These are phyloP conservation scores for Puma concolor DNA, from an alignment of 2,113 vertebrate species.

Conservation along the genomic window DNA sequence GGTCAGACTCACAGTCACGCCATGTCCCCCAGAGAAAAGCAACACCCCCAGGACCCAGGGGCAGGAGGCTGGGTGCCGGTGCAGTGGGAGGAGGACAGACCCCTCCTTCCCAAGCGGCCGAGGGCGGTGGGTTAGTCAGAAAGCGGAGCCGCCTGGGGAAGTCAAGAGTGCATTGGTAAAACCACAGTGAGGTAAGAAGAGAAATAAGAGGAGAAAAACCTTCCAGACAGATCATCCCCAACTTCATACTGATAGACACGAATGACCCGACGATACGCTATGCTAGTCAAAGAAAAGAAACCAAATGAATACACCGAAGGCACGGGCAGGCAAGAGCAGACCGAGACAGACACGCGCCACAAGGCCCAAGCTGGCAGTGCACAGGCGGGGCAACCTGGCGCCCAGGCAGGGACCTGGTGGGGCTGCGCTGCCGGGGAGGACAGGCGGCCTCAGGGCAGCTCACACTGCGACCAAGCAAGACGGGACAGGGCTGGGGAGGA, in stretches of 20 bases:
- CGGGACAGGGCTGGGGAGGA: constrained; percentile 48
- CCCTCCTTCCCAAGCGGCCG: constrained; percentile 76
- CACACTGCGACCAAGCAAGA: not conserved
- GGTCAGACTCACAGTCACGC: constrained; percentile 71
- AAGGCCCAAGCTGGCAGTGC: constrained; percentile 74
- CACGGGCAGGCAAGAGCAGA: constrained; percentile 73
- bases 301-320: constrained; percentile 85
- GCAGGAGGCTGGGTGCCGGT: constrained; percentile 75
- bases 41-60: constrained; percentile 40
- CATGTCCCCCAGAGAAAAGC: constrained; percentile 63
- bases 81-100: constrained; percentile 51
- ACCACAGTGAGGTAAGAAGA: constrained; percentile 88
- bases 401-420: not conserved
- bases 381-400: constrained; percentile 37
- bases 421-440: not conserved
- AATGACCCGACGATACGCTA: constrained; percentile 98
- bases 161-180: constrained; percentile 85
- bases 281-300: constrained; percentile 94
- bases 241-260: constrained; percentile 99
- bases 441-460: not conserved
- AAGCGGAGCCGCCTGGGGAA: constrained; percentile 86
- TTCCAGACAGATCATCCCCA: constrained; percentile 99
- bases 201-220: constrained; percentile 92
- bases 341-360: constrained; percentile 66
- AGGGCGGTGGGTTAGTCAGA: constrained; percentile 88